Percentiles rank a stretch among this genome's conserved stretches.
Conservation (phyloP, 2,113 vertebrate genomes). For the Peucedramus taeniatus region DNA sequence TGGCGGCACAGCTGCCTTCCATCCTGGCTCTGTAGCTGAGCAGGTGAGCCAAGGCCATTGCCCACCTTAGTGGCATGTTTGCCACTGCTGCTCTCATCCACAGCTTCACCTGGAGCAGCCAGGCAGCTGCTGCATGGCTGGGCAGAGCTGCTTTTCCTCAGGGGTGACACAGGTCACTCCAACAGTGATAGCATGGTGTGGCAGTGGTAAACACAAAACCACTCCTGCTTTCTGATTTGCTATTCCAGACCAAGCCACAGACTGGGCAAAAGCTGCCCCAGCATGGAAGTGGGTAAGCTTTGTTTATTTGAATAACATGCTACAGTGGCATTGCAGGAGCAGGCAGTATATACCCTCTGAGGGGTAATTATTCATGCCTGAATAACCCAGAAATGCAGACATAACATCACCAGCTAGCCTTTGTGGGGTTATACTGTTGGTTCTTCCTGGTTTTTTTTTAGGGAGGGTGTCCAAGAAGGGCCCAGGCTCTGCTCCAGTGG, state of each 20-base stretch:
- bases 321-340: neutral
- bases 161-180: neutral
- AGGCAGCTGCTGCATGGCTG: neutral
- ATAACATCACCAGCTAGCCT: neutral
- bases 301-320: neutral
- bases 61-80: neutral
- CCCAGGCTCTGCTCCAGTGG: neutral
- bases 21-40: neutral
- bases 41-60: neutral
- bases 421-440: neutral
- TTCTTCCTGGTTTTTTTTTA: neutral
- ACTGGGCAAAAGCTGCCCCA: neutral
- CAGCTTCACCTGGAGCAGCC: neutral
- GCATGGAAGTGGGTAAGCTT: neutral
- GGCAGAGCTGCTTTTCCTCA: neutral
- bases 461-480: neutral
- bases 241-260: neutral
- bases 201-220: neutral
- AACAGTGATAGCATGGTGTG: fast-evolving
- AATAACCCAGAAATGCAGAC: neutral
- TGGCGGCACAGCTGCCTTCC: neutral
- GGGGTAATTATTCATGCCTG: neutral
- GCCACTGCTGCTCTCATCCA: neutral
- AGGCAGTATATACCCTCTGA: neutral
- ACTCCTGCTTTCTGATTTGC: neutral